phyloP scores from a whole-genome alignment of 2,797 vertebrate genomes.

The Lepilemur septentrionalis region DNA sequence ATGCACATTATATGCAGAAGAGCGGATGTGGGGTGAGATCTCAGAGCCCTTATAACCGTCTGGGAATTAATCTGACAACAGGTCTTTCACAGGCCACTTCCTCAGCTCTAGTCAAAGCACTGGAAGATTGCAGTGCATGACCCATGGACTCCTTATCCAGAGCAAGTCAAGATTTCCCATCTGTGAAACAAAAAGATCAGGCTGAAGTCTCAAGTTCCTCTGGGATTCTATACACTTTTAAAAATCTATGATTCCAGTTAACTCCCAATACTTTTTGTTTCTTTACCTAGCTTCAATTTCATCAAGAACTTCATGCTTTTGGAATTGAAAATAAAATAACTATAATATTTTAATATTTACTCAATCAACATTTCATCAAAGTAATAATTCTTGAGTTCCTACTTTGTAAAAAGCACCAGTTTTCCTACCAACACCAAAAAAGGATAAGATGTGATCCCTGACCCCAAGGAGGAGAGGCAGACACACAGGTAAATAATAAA shows the following conservation, averaged over 20 bases:
- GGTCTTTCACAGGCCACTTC: background rate
- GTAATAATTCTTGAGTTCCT: background rate
- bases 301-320: background rate
- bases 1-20: background rate
- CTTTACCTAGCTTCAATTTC: background rate
- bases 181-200: background rate
- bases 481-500: background rate
- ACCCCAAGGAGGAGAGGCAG: background rate
- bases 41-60: background rate
- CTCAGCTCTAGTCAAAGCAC: background rate
- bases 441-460: background rate
- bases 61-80: slow-evolving; percentile 16
- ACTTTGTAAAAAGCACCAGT: background rate
- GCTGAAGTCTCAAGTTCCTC: background rate
- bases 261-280: background rate
- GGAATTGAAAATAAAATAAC: background rate
- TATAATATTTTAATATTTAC: slow-evolving; percentile 11
- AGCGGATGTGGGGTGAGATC: background rate
- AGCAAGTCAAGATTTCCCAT: background rate
- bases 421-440: background rate
- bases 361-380: slow-evolving; percentile 15
- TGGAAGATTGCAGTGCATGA: background rate
- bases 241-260: background rate
- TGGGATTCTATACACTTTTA: background rate
- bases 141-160: background rate